These are phyloP conservation scores for Climacteris rufus DNA, from an alignment of 2,113 vertebrate genomes.

Conservation along the genomic window DNA sequence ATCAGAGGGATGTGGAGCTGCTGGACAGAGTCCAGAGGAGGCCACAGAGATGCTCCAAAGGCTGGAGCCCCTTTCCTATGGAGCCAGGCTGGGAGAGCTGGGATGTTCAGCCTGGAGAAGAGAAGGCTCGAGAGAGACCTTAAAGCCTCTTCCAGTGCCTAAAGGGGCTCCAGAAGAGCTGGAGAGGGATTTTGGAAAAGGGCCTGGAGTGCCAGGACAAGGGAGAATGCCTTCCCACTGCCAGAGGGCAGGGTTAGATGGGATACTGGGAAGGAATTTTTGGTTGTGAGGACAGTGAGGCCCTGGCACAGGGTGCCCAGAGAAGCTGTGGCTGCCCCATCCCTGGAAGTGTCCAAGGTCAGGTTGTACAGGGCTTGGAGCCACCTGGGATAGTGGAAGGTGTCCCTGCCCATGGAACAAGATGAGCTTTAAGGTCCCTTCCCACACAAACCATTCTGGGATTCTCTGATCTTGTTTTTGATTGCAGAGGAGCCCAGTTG, in stretches of 20 bases:
- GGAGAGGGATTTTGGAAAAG: background rate
- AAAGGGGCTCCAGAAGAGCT: background rate
- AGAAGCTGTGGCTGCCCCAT: background rate
- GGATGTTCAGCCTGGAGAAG: background rate
- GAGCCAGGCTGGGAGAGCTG: background rate
- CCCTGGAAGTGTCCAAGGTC: background rate
- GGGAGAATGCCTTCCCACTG: fast-evolving
- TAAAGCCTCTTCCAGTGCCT: background rate
- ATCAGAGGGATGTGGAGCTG: background rate
- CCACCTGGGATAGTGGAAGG: fast-evolving
- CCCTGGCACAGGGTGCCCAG: background rate
- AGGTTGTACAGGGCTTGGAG: fast-evolving
- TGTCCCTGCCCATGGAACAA: background rate
- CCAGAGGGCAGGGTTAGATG: fast-evolving
- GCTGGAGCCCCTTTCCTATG: background rate
- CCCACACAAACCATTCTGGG: background rate
- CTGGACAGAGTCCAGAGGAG: background rate
- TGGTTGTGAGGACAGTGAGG: fast-evolving
- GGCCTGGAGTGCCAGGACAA: background rate
- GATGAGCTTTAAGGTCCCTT: background rate
- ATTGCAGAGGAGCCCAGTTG: background rate
- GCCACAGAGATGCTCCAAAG: fast-evolving
- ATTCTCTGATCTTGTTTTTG: background rate
- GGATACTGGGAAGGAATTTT: fast-evolving
- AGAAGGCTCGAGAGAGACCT: background rate